Evolutionary conservation across 2,888 invertebrate genomes (phyloP), one percentile per base, ranked within the genome.

Genomic region (Metalampra italica): DNA sequence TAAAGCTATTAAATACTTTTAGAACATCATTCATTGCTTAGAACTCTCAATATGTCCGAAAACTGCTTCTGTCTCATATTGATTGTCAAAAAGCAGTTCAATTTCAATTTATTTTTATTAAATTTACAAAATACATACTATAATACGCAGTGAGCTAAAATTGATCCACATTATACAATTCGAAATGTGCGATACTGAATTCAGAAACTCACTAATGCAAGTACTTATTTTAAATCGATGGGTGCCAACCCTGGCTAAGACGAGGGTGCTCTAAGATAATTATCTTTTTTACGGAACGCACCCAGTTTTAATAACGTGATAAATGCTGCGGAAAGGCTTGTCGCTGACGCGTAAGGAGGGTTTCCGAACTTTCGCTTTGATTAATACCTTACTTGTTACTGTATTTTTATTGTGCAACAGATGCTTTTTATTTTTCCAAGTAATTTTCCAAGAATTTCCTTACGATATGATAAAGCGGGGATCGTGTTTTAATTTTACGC

Each of bases 271-370:
- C 74, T 83, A 88, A 89, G 89, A 89, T 88, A 88, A 89, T 89
- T 89, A 88, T 89, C 89, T 89, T 89, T 88, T 89, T 88, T 89
- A 87, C 82, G 71, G 68, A 70, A 73, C 76, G 75, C 79, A 77
- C 80, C 85, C 83, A 79, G 80, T 83, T 82, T 84, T 88, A 87
- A 88, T 88, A 87, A 80, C 82, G 80, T 78, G 88, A 86, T 86
- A 87, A 88, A 88, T 84, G 88, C 87, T 72, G 84, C 82, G 87
- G 77, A 86, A 79, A 87, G 86, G 88, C 82, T 87, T 85, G 86
- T 71, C 78, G 74, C 60, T 87, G 87, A 87, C 86, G 87, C 83
- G 81, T 73, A 76, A 79, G 70, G 72, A 74, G 80, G 81, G 79
- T 71, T 71, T 69, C 68, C 68, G 57, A 54, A 61, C 60, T 64